Conservation (phyloP, 2,797 vertebrate genomes). For the Myotis findleyi region DNA sequence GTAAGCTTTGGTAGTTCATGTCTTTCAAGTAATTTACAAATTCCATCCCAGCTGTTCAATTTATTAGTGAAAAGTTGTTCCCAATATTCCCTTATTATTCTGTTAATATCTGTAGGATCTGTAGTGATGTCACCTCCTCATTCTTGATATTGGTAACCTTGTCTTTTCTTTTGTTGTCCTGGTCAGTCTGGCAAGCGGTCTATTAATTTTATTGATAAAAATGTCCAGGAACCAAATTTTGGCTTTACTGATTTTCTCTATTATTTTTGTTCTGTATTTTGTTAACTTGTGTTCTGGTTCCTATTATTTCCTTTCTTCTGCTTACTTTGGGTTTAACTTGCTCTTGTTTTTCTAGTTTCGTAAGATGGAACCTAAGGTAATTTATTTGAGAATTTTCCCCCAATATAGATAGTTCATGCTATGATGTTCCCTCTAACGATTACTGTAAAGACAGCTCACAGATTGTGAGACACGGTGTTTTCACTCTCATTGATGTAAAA, state of each 20-base stretch:
- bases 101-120: not conserved
- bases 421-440: not conserved
- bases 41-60: not conserved
- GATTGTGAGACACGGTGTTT: not conserved
- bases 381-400: not conserved
- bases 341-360: not conserved
- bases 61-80: not conserved
- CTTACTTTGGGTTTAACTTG: not conserved
- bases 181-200: not conserved
- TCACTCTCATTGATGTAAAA: not conserved
- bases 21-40: not conserved
- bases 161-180: not conserved
- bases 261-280: not conserved
- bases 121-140: not conserved
- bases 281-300: not conserved
- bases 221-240: not conserved
- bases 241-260: not conserved
- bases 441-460: not conserved
- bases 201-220: not conserved
- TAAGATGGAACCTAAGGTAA: not conserved
- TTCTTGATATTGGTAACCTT: not conserved
- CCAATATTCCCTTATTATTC: not conserved
- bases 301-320: not conserved
- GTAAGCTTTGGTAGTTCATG: not conserved
- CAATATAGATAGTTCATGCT: not conserved